These are phyloP conservation scores for Psittacula echo DNA, from an alignment of 2,797 vertebrate genomes.

Conservation along the genomic window DNA sequence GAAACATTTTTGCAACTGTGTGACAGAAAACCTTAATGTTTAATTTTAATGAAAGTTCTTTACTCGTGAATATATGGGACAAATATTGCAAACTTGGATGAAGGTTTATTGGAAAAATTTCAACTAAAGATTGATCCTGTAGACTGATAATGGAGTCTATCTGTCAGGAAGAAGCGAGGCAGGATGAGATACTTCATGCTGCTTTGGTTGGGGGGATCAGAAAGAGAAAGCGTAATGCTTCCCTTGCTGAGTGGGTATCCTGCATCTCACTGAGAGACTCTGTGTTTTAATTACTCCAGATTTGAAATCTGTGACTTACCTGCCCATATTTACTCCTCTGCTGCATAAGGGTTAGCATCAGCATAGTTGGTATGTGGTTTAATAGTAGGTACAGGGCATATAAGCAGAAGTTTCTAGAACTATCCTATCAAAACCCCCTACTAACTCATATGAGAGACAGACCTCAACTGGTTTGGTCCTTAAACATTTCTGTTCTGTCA, in stretches of 20 bases:
- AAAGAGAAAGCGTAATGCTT: not conserved
- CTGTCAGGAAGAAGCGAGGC: not conserved
- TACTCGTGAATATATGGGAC: not conserved
- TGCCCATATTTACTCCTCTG: not conserved
- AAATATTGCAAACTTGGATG: not conserved
- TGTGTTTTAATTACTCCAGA: not conserved
- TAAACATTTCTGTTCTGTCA: not conserved
- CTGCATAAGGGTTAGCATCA: not conserved
- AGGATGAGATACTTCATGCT: not conserved
- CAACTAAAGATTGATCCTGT: not conserved
- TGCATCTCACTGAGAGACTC: not conserved
- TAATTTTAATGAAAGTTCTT: not conserved
- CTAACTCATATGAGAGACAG: not conserved
- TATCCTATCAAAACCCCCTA: not conserved
- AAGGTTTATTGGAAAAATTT: not conserved
- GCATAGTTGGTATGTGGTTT: not conserved
- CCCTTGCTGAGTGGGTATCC: not conserved
- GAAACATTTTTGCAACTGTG: not conserved
- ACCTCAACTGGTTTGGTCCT: not conserved
- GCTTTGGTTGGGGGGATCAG: rapidly evolving
- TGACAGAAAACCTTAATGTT: not conserved
- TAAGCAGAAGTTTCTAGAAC: not conserved
- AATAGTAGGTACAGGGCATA: not conserved
- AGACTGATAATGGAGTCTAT: not conserved
- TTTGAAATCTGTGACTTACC: not conserved